These are phyloP conservation scores for Artibeus lituratus DNA, from an alignment of 2,797 vertebrate species.

Conservation along the genomic window DNA sequence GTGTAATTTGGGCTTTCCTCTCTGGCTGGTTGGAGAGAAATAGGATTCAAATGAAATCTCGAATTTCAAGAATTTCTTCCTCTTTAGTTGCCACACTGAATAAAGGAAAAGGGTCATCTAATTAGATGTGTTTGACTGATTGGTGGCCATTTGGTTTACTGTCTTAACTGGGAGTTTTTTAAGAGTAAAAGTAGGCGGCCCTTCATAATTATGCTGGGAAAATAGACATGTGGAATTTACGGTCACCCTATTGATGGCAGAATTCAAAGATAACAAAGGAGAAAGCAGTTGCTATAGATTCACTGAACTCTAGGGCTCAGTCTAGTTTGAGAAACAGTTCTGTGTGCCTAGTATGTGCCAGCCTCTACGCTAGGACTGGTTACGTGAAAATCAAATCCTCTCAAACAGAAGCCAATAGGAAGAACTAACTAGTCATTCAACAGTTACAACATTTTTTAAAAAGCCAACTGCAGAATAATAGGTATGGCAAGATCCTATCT, in stretches of 20 bases:
- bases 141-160: not conserved
- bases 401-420: not conserved
- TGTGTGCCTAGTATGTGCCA: not conserved
- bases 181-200: not conserved
- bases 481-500: not conserved
- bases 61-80: not conserved
- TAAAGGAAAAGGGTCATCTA: not conserved
- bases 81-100: not conserved
- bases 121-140: not conserved
- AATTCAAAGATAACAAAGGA: slow-evolving; percentile 25
- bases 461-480: not conserved
- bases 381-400: not conserved
- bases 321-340: not conserved
- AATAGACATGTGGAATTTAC: not conserved
- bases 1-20: not conserved
- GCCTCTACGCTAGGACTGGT: not conserved
- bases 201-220: not conserved
- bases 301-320: not conserved
- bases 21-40: not conserved
- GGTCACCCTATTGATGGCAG: not conserved
- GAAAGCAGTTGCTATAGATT: not conserved
- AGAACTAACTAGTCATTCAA: not conserved
- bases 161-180: not conserved
- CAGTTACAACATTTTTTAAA: not conserved
- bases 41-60: not conserved